phyloP scores from a whole-genome alignment of 2,888 invertebrate species.

The Tenthredo livida region DNA sequence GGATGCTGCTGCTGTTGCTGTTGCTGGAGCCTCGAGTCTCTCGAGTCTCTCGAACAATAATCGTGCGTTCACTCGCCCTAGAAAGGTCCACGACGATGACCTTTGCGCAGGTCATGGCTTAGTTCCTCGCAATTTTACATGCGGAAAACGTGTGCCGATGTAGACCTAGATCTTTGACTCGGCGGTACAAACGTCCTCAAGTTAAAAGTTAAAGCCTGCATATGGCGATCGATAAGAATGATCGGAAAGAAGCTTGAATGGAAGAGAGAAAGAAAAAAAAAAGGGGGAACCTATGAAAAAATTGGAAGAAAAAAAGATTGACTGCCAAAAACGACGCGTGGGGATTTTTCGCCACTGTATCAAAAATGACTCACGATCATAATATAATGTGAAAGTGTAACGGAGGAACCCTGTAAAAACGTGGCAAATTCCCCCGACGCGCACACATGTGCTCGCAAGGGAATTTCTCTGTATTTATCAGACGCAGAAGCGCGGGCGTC shows the following conservation, averaged over 20 bases:
- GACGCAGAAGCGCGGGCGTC: conserved; percentile 3
- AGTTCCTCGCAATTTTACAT: conserved; percentile 29
- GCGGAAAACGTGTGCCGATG: conserved; percentile 4
- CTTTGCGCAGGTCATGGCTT: conserved; percentile 36
- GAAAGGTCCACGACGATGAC: conserved; percentile 41
- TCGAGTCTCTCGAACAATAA: conserved; percentile 13
- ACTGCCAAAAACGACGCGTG: background rate
- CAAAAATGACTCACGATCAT: conserved; percentile 37
- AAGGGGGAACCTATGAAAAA: too few relatives aligned
- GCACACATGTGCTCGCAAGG: conserved; percentile 52
- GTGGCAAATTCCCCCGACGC: conserved; percentile 39
- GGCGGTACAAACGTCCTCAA: background rate
- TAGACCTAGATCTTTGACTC: conserved; percentile 8
- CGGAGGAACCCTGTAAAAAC: conserved; percentile 25
- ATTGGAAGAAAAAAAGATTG: background rate
- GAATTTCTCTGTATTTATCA: conserved; percentile 36
- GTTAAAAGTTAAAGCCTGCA: background rate
- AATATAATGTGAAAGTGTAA: background rate
- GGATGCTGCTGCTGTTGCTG: background rate
- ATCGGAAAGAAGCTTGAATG: background rate
- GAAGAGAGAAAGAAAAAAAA: background rate
- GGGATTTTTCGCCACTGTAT: background rate
- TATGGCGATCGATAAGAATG: background rate
- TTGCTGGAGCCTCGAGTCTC: background rate
- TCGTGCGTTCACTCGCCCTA: conserved; percentile 43